Conservation (phyloP, 2,888 invertebrate species). For the Lasioglossum pauxillum region DNA sequence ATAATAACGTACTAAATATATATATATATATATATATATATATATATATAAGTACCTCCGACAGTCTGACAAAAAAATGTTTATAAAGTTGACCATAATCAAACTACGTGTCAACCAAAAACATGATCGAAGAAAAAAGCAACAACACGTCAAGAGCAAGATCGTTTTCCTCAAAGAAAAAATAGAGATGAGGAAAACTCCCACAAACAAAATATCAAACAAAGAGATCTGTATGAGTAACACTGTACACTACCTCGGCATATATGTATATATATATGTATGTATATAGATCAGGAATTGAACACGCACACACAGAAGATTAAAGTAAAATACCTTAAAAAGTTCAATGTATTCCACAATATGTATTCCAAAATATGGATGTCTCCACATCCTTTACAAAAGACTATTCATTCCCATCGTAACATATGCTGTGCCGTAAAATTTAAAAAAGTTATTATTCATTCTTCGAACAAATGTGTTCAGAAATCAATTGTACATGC, state of each 20-base stretch:
- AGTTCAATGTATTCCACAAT: conserved; percentile 13
- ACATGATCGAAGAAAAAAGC: too few species aligned
- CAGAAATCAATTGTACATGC: neutral
- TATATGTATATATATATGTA: too few species aligned
- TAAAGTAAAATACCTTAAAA: conserved; percentile 6
- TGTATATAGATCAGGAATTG: neutral
- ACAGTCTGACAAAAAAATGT: too few species aligned
- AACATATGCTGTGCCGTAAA: neutral
- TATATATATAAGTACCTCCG: too few species aligned
- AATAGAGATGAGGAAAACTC: neutral
- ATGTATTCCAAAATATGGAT: conserved; percentile 4
- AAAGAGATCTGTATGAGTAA: too few species aligned
- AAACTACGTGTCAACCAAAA: too few species aligned
- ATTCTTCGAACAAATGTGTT: neutral
- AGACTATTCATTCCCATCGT: neutral
- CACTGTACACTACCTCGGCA: too few species aligned
- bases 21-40: too few species aligned
- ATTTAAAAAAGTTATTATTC: neutral
- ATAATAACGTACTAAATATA: too few species aligned
- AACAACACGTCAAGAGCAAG: neutral
- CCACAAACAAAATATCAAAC: neutral
- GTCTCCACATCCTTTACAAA: neutral
- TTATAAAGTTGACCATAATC: neutral
- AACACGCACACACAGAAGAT: neutral
- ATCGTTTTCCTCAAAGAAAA: neutral